These are phyloP conservation scores for Scartelaos histophorus DNA, from an alignment of 2,113 vertebrate genomes.

Conservation along the genomic window DNA sequence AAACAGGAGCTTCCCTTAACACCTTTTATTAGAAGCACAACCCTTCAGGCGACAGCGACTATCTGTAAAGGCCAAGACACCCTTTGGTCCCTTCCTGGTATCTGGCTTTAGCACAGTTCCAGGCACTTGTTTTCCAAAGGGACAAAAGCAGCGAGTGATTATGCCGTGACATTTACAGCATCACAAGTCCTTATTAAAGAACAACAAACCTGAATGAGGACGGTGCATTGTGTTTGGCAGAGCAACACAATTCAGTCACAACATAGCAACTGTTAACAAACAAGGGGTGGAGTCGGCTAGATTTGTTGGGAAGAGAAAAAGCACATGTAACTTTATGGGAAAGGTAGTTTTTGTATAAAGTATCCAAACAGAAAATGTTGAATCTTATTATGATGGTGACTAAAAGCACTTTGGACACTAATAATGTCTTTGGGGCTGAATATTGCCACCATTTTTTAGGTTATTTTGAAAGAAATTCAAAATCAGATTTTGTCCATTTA, in stretches of 20 bases:
- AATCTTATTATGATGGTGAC: no score
- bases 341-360: no score
- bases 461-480: no score
- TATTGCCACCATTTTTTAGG: no score
- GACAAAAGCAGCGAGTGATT: constrained; percentile 26
- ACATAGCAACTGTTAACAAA: constrained; percentile 18
- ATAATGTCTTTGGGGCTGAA: no score
- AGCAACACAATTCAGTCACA: constrained; percentile 11
- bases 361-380: no score
- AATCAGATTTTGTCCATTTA: no score
- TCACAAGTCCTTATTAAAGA: constrained; percentile 42
- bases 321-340: no score
- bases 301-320: no score
- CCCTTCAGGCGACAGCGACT: constrained; percentile 26
- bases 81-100: constrained; percentile 22
- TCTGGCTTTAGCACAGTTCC: constrained; percentile 15
- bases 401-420: no score
- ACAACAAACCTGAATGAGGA: constrained; percentile 8
- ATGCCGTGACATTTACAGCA: constrained; percentile 59
- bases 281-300: not conserved
- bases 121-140: constrained; percentile 36
- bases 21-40: not conserved
- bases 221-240: constrained; percentile 19
- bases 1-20: not conserved
- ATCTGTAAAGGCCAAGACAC: constrained; percentile 29